phyloP scores from a whole-genome alignment of 2,113 vertebrate species.

The Arizona elegans region DNA sequence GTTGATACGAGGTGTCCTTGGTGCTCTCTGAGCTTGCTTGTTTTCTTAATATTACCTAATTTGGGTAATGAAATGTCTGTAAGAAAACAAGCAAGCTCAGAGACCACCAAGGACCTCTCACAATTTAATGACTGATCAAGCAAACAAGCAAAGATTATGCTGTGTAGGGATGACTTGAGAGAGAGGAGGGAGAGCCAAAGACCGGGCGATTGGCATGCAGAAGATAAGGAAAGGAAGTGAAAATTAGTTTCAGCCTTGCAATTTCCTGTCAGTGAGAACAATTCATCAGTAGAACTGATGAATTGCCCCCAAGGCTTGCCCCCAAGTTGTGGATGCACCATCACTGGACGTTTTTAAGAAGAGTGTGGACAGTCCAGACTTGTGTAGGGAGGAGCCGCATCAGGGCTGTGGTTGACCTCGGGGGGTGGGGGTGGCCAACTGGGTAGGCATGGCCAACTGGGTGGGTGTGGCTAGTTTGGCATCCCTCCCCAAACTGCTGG shows the following conservation, averaged over 20 bases:
- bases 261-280: background rate
- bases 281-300: background rate
- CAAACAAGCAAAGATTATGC: background rate
- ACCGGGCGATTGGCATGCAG: background rate
- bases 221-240: background rate
- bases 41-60: background rate
- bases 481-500: too few species aligned
- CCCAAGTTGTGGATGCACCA: background rate
- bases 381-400: background rate
- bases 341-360: background rate
- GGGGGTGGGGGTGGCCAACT: rapidly evolving
- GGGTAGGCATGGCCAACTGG: too few species aligned
- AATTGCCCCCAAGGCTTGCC: background rate
- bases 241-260: background rate
- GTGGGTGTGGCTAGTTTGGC: too few species aligned
- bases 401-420: too few species aligned
- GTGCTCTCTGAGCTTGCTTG: background rate
- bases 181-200: background rate
- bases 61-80: background rate
- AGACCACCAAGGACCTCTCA: background rate
- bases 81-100: background rate
- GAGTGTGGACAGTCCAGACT: background rate
- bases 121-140: background rate
- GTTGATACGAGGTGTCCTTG: background rate
- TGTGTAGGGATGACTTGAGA: background rate